Evolutionary conservation across 2,113 vertebrate species (phyloP).

Genomic region (Ranitomeya imitator): DNA sequence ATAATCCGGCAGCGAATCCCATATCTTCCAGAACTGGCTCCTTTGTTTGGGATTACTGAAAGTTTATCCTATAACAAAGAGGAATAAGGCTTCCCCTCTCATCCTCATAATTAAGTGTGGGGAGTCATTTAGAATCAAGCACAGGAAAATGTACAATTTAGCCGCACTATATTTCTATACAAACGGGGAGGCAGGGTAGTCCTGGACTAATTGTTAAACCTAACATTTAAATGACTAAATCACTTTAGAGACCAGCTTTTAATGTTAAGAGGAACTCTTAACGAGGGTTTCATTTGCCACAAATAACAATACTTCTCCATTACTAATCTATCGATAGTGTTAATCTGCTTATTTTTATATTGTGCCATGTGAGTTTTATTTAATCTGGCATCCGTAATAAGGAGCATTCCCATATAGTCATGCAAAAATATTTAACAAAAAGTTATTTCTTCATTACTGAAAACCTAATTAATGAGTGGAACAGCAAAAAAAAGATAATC

Average conservation of each 20-base stretch:
- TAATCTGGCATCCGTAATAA: constrained; percentile 20
- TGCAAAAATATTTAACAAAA: background rate
- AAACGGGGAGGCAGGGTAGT: constrained; percentile 71
- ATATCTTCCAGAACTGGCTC: constrained; percentile 92
- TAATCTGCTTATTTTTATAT: constrained; percentile 56
- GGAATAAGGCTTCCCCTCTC: constrained; percentile 97
- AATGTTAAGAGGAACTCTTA: constrained; percentile 70
- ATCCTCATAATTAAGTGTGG: constrained; percentile 99
- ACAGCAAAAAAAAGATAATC: background rate
- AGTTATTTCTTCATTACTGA: background rate
- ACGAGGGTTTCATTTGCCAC: constrained; percentile 63
- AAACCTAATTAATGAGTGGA: background rate
- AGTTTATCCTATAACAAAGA: constrained; percentile 99
- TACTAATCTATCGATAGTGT: constrained; percentile 68
- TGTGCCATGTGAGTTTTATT: constrained; percentile 15
- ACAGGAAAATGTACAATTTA: constrained; percentile 83
- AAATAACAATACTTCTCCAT: constrained; percentile 59
- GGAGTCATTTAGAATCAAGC: constrained; percentile 96
- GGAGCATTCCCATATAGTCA: background rate
- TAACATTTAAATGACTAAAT: constrained; percentile 76
- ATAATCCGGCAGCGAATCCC: constrained; percentile 93
- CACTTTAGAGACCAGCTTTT: constrained; percentile 71
- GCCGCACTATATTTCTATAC: constrained; percentile 74
- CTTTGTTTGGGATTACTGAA: constrained; percentile 99
- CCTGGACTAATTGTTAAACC: constrained; percentile 77